Base-by-base conservation (phyloP, 2,888 invertebrate species). In the Philonicus albiceps region DNA sequence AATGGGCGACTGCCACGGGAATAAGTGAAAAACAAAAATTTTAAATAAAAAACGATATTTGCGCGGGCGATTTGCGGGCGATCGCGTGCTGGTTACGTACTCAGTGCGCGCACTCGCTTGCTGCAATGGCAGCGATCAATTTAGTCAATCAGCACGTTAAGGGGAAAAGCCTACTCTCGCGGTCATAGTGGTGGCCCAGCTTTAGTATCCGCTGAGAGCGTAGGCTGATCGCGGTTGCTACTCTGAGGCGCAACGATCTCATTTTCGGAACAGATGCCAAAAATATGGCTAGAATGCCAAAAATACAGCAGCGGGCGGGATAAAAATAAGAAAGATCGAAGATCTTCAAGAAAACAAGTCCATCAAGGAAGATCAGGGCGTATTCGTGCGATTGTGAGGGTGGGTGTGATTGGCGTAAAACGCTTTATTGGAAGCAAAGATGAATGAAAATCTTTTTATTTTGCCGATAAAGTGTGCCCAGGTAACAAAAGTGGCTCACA, bases 11-110 rank as follows among this genome's bases (percentile, higher is more conserved):
- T 80, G 80, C 80, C 80, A 74, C 34, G 74, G 37, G 27, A 31
- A 30, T 8, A 74, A 27, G 16, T 0, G 30, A 27, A 80, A 49
- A 43, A 81, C 30, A 64, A 34, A 31, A 81, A 11, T 34, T n/a
- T 8, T 55, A 3, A 64, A 37, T 16, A n/a, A 81, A 81, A 55
- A 22, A 37, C 19, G 27, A 81, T 13, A 74, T 34, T 53, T 81
- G 81, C 81, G 81, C 81, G 55, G 81, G 80, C 72, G 83, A 87
- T 64, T 76, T 74, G 86, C 80, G 84, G 86, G 76, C 84, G 75
- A 86, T 86, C 86, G 86, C 75, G 75, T 83, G 86, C 83, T 73
- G 49, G 80, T 53, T 31, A 85, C 53, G 86, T 75, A 27, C 74
- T 7, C 31, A 34, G 74, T 74, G 30, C 86, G 34, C 55, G 31